Evolutionary conservation across 1,140 invertebrate genomes (phyloP).

Genomic region (Drosophila rufa): DNA sequence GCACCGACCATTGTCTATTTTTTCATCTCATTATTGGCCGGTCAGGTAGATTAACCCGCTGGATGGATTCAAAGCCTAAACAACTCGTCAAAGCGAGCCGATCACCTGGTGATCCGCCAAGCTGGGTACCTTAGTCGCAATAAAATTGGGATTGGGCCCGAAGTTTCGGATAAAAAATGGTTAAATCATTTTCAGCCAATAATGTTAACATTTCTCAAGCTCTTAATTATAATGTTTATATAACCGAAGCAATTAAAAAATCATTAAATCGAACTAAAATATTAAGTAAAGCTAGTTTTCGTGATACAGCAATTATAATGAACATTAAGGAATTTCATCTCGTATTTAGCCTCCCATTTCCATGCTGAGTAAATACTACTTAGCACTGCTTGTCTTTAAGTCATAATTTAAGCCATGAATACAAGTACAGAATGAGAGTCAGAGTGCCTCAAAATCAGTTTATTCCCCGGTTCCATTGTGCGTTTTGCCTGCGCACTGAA

Average conservation of each 20-base stretch:
- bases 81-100: slow-evolving; percentile 16
- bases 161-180: accelerated
- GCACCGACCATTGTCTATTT: not conserved
- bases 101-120: slow-evolving; percentile 13
- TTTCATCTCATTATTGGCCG: slow-evolving; percentile 16
- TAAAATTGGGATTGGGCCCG: too few species aligned
- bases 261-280: too few species aligned
- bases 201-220: not conserved
- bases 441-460: not conserved
- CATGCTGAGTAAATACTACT: too few species aligned
- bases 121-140: not conserved
- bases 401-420: not conserved
- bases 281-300: too few species aligned
- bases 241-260: not conserved
- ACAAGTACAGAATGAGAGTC: not conserved
- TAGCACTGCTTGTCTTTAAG: too few species aligned
- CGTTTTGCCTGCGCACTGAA: not conserved
- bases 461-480: not conserved
- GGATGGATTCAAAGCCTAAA: slow-evolving; percentile 20
- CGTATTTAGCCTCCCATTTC: too few species aligned
- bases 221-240: not conserved
- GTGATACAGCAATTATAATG: too few species aligned
- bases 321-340: too few species aligned
- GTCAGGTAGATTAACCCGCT: slow-evolving; percentile 12
- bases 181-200: not conserved